A percentile compares a stretch with the other conserved stretches of the same genome.
phyloP scores from a whole-genome alignment of 2,113 vertebrate genomes.

The Riparia riparia region DNA sequence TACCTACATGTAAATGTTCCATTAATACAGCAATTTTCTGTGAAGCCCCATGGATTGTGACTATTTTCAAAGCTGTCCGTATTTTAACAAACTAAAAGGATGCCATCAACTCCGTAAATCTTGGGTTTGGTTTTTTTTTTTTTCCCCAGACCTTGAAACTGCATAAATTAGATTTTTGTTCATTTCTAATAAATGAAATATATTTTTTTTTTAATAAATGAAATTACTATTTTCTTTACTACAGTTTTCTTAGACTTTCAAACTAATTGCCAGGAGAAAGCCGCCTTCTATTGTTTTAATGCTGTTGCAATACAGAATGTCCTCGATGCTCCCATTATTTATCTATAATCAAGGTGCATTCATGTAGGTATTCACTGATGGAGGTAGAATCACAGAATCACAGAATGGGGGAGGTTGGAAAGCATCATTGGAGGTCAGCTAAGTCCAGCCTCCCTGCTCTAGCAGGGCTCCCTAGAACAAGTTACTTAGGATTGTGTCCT shows the following conservation, averaged over 20 bases:
- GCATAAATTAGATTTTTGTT: neutral
- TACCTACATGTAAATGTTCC: conserved; percentile 47
- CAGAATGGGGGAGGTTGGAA: neutral
- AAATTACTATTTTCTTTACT: neutral
- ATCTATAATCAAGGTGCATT: neutral
- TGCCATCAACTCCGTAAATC: neutral
- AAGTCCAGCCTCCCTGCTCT: neutral
- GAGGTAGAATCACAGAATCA: neutral
- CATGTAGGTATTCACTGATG: neutral
- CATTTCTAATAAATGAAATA: neutral
- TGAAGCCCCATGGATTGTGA: conserved; percentile 30
- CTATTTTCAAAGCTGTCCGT: conserved; percentile 40
- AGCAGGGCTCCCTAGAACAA: neutral
- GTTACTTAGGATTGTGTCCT: neutral
- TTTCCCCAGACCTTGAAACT: neutral
- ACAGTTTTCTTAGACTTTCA: neutral
- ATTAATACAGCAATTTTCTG: conserved; percentile 46
- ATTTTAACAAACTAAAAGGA: neutral
- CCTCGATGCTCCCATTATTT: neutral
- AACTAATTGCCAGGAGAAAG: neutral
- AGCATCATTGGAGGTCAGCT: neutral
- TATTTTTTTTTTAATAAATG: neutral
- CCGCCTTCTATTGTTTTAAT: neutral
- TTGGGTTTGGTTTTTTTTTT: neutral
- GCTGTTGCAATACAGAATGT: neutral